These are phyloP conservation scores for Gisinianus flammeolus DNA, from an alignment of 2,888 invertebrate genomes.

Conservation along the genomic window DNA sequence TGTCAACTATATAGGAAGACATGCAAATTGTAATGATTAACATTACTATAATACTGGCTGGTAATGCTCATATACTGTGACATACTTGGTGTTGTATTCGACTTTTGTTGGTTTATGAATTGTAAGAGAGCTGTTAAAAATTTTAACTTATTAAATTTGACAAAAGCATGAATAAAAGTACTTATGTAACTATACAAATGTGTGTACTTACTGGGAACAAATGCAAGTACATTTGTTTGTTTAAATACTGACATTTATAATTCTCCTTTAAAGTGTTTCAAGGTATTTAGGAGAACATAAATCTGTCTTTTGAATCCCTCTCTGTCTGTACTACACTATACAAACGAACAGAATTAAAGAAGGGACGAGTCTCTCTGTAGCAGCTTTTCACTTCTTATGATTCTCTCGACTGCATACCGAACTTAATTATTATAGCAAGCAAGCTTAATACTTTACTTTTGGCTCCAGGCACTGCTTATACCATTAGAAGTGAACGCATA, in stretches of 20 bases:
- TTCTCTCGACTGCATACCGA: no score
- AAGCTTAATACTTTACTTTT: no score
- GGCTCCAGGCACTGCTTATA: not conserved
- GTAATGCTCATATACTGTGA: not conserved
- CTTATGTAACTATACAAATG: not conserved
- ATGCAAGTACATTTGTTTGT: not conserved
- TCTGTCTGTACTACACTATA: not conserved
- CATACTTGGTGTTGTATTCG: not conserved
- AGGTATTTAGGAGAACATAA: not conserved
- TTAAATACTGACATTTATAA: not conserved
- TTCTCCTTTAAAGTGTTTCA: not conserved
- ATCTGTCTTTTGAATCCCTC: not conserved
- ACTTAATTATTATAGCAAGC: no score
- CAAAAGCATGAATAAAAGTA: constrained; percentile 5
- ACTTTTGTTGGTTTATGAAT: not conserved
- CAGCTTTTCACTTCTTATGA: not conserved
- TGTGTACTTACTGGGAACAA: no score
- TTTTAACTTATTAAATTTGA: constrained; percentile 1
- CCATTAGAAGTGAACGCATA: not conserved
- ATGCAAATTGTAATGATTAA: not conserved
- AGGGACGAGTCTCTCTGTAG: not conserved
- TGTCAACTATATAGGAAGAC: not conserved
- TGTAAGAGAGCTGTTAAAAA: not conserved
- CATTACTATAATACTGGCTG: not conserved
- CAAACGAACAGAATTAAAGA: not conserved